Conservation (phyloP, 2,888 invertebrate species). For the Sylvicola cinctus region DNA sequence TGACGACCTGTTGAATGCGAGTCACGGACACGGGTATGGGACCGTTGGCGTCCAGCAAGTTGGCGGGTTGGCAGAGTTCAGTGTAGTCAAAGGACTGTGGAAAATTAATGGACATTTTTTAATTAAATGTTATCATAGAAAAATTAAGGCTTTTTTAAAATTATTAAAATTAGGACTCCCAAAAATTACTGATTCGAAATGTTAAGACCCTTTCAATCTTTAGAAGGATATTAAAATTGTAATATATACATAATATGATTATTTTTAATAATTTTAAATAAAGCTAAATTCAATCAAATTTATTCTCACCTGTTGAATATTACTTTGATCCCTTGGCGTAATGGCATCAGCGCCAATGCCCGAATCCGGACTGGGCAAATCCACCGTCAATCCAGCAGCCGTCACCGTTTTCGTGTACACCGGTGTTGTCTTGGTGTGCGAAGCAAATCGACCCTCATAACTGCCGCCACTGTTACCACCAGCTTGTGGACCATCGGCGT, state of each 20-base stretch:
- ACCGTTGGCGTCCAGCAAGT: constrained; percentile 29
- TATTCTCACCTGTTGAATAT: constrained; percentile 60
- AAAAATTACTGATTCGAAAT: no score
- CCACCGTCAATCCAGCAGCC: constrained; percentile 70
- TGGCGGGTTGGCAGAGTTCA: constrained; percentile 58
- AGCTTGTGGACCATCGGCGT: constrained; percentile 20
- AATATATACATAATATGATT: no score
- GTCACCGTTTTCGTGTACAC: constrained; percentile 31
- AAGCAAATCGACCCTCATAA: constrained; percentile 23
- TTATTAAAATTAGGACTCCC: no score
- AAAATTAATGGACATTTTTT: constrained; percentile 2
- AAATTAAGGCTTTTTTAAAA: no score
- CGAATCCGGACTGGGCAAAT: constrained; percentile 87
- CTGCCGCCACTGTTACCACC: no score
- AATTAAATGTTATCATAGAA: no score
- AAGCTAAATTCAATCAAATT: no score
- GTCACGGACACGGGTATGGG: constrained; percentile 30
- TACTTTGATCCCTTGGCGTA: constrained; percentile 75
- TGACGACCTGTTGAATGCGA: constrained; percentile 29
- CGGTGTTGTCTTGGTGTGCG: constrained; percentile 18
- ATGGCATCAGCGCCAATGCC: constrained; percentile 89
- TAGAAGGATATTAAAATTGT: no score
- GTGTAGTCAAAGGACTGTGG: constrained; percentile 80
- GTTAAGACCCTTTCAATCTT: no score
- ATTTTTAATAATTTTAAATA: constrained; percentile 1